Evolutionary conservation across 2,113 vertebrate species (phyloP), one percentile per base, ranked within the genome.

Genomic region (Alligator sinensis): DNA sequence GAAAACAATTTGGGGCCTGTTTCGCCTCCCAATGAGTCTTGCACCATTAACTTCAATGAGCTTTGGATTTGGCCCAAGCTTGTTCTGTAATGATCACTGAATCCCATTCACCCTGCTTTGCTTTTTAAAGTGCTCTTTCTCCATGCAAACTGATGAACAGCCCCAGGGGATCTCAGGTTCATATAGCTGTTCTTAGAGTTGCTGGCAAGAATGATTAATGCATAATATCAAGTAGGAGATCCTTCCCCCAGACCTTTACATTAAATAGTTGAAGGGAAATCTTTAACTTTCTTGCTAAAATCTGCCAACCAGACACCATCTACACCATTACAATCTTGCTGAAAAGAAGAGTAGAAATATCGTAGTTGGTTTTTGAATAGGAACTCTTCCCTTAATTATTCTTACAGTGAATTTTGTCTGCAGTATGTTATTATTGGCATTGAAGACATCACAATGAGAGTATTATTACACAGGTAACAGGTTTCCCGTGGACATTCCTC

Each of bases 401-500:
- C 58, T 80, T 93, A 54, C 84, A 77, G 19, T 61, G 58, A 89
- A 84, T 84, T 57, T 76, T 81, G 62, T 78, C 82, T 68, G 62
- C 54, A 47, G 64, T 61, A 75, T 34, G 92, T 28, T 97, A 95
- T 97, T 96, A 95, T 82, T 94, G 92, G 90, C 94, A 96, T 95
- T 90, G 92, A 96, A 80, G 92, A 96, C 90, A 87, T 98, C 95
- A 97, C 75, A 93, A 87, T 95, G 66, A 93, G 64, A 95, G 61
- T 97, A 89, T 96, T 82, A 77, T 82, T 96, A 97, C 77, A 87
- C 90, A 97, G 90, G 92, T 96, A 96, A 91, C 92, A 98, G 34
- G 81, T 91, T 98, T 97, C 84, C 97, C 92, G 88, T 96, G 11
- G 91, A 91, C 75, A 90, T 94, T 97, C 92, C 95, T 97, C 90